Evolutionary conservation across 2,113 vertebrate species (phyloP).

Genomic region (Nibea albiflora): DNA sequence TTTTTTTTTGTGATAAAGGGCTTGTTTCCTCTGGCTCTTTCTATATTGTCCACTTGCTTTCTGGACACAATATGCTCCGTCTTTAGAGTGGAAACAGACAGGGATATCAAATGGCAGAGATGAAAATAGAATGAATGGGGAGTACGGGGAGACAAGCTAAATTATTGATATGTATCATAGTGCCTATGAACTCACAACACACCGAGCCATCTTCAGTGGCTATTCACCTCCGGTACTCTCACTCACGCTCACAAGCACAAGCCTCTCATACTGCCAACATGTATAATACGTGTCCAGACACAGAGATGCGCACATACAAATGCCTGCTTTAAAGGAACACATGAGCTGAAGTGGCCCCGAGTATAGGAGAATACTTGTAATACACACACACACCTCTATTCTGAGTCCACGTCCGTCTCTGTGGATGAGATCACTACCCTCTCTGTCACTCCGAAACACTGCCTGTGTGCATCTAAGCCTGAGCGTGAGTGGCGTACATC

Average conservation of each 20-base stretch:
- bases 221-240: slow-evolving; percentile 63
- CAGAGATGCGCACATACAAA: slow-evolving; percentile 19
- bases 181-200: slow-evolving; percentile 66
- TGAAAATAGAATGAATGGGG: slow-evolving; percentile 79
- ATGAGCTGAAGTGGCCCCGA: slow-evolving; percentile 37
- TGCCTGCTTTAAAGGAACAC: slow-evolving; percentile 15
- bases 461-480: slow-evolving; percentile 50
- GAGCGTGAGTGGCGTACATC: slow-evolving; percentile 60
- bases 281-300: slow-evolving; percentile 27
- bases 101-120: slow-evolving; percentile 79
- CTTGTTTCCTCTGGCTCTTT: slow-evolving; percentile 61
- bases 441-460: slow-evolving; percentile 60
- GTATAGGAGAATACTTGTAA: slow-evolving; percentile 34
- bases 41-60: slow-evolving; percentile 45
- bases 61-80: slow-evolving; percentile 54
- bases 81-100: slow-evolving; percentile 65
- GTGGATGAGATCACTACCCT: slow-evolving; percentile 73
- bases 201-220: slow-evolving; percentile 53
- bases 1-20: slow-evolving; percentile 54
- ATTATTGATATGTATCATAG: slow-evolving; percentile 80
- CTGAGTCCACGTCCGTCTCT: slow-evolving; percentile 58
- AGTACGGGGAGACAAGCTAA: slow-evolving; percentile 51
- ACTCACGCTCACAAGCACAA: slow-evolving; percentile 59
- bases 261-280: slow-evolving; percentile 33
- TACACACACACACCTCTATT: slow-evolving; percentile 40